Percentiles rank a stretch among this genome's conserved stretches.
Conservation (phyloP, 1,140 invertebrate species). For the Heliconius hewitsoni region DNA sequence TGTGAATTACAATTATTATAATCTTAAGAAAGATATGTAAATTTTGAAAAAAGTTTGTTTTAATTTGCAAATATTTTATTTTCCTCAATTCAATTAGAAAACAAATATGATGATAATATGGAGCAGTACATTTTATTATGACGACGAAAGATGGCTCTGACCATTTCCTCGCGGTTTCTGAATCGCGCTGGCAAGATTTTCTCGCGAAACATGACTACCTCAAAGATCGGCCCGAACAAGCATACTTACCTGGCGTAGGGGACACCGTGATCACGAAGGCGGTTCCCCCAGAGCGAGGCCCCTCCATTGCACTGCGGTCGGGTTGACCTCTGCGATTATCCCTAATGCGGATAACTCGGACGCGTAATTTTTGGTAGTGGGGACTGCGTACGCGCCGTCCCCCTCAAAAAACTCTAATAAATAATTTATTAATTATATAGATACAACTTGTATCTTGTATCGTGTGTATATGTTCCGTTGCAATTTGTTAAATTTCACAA, state of each 20-base stretch:
- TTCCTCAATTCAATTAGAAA: not conserved
- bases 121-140: not conserved
- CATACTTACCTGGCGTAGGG: conserved; percentile 53
- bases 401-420: conserved; percentile 16
- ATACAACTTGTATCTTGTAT: not conserved
- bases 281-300: not conserved
- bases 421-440: not conserved
- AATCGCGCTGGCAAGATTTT: conserved; percentile 15
- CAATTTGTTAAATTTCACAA: too few relatives aligned
- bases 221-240: not conserved
- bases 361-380: conserved; percentile 35
- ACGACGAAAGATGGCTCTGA: conserved; percentile 28
- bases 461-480: not conserved
- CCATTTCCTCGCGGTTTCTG: not conserved
- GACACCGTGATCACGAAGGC: not conserved
- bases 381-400: conserved; percentile 57
- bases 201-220: not conserved
- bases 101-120: not conserved
- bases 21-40: too few relatives aligned
- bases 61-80: not conserved
- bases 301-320: not conserved
- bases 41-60: too few relatives aligned
- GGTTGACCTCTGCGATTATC: conserved; percentile 2
- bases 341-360: conserved; percentile 9
- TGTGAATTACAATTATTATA: too few relatives aligned